phyloP scores from a whole-genome alignment of 2,888 invertebrate genomes.

The Neria commutata region DNA sequence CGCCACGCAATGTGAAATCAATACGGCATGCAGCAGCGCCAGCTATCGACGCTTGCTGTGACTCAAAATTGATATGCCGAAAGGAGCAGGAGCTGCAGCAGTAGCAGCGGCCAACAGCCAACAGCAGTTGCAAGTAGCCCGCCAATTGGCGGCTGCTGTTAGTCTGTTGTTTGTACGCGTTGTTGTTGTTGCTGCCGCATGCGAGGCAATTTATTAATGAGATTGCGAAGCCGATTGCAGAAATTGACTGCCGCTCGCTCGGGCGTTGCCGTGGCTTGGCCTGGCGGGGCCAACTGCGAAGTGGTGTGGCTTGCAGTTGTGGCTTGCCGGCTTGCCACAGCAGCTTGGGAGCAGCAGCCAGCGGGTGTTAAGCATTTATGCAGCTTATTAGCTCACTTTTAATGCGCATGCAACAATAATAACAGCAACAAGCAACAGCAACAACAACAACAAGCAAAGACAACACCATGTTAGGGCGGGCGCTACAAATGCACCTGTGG shows the following conservation, averaged over 20 bases:
- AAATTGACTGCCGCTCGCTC: slow-evolving; percentile 39
- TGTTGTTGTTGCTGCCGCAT: slow-evolving; percentile 33
- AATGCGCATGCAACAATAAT: slow-evolving; percentile 21
- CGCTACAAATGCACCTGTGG: neutral
- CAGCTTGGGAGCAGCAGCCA: slow-evolving; percentile 32
- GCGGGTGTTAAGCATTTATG: slow-evolving; percentile 58
- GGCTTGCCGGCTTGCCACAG: neutral
- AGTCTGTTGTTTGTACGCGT: neutral
- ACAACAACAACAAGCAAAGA: slow-evolving; percentile 15
- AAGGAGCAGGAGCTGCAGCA: slow-evolving; percentile 30
- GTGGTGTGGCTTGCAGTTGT: neutral
- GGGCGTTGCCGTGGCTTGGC: neutral
- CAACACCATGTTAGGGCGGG: neutral
- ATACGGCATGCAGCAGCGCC: slow-evolving; percentile 46
- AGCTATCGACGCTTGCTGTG: slow-evolving; percentile 51
- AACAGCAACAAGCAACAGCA: slow-evolving; percentile 10
- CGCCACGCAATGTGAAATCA: slow-evolving; percentile 20
- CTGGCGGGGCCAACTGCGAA: neutral
- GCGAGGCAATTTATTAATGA: slow-evolving; percentile 60
- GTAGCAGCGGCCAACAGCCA: slow-evolving; percentile 27
- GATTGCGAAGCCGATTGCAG: slow-evolving; percentile 56
- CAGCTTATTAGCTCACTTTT: slow-evolving; percentile 52
- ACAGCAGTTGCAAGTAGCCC: neutral
- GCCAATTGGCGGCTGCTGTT: no score
- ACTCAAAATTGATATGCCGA: slow-evolving; percentile 40